phyloP scores from a whole-genome alignment of 2,113 vertebrate species.

The Uria lomvia region DNA sequence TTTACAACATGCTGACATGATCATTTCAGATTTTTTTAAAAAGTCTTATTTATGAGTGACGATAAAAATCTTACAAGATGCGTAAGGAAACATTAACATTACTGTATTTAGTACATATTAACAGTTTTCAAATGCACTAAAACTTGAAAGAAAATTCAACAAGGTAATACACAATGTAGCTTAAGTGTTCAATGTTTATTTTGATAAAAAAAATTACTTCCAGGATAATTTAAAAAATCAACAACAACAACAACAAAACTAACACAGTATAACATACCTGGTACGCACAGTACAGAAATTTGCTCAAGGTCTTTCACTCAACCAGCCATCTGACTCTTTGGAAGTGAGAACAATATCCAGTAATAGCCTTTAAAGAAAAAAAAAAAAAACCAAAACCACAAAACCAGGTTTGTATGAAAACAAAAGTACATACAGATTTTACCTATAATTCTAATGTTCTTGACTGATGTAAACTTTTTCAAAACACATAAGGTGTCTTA shows the following conservation, averaged over 20 bases:
- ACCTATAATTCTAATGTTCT: background rate
- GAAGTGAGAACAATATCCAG: slow-evolving; percentile 21
- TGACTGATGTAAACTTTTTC: background rate
- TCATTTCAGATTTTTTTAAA: background rate
- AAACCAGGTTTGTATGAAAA: slow-evolving; percentile 23
- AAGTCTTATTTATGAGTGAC: background rate
- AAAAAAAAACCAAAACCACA: background rate
- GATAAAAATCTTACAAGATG: background rate
- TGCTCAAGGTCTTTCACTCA: slow-evolving; percentile 29
- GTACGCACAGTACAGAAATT: background rate
- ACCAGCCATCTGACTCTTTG: slow-evolving; percentile 33
- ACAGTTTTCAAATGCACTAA: background rate
- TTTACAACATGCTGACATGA: background rate
- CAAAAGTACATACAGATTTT: background rate
- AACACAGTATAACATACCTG: slow-evolving; percentile 65
- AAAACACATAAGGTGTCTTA: accelerated
- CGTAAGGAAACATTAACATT: background rate
- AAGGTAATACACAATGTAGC: background rate
- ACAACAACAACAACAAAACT: background rate
- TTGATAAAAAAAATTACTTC: background rate
- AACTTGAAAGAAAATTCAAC: background rate
- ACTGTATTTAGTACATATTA: background rate
- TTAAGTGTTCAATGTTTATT: background rate
- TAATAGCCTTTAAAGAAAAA: background rate
- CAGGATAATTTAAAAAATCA: background rate